phyloP scores from a whole-genome alignment of 2,888 invertebrate genomes.

The Lepeophtheirus nordmannii region DNA sequence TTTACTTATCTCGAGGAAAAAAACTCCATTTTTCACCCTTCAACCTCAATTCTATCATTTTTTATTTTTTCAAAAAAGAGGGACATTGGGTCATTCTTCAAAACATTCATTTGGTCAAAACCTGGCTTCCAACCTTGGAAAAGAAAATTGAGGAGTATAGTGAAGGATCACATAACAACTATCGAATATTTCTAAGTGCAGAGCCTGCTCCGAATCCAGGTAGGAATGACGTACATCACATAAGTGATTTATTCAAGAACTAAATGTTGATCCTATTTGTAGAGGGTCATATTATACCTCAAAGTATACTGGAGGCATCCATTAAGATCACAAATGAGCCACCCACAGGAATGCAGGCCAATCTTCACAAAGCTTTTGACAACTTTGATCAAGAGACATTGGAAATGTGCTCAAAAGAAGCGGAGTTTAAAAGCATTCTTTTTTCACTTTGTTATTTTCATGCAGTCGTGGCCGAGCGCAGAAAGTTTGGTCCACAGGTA shows the following conservation, averaged over 20 bases:
- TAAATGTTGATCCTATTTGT: slow-evolving; percentile 37
- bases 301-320: slow-evolving; percentile 84
- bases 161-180: slow-evolving; percentile 58
- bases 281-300: slow-evolving; percentile 81
- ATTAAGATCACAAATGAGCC: slow-evolving; percentile 97
- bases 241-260: too few relatives aligned
- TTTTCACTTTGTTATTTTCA: slow-evolving; percentile 91
- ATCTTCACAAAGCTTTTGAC: slow-evolving; percentile 82
- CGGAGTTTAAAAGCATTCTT: slow-evolving; percentile 83
- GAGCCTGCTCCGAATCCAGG: slow-evolving; percentile 52
- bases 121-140: slow-evolving; percentile 76
- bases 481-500: slow-evolving; percentile 80
- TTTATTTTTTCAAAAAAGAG: slow-evolving; percentile 33
- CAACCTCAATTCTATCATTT: not conserved
- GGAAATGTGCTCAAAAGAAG: slow-evolving; percentile 87
- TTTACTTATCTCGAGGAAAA: not conserved
- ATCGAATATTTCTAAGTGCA: slow-evolving; percentile 80
- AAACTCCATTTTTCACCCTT: not conserved
- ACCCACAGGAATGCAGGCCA: slow-evolving; percentile 90
- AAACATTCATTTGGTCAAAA: slow-evolving; percentile 87
- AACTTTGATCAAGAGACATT: slow-evolving; percentile 88
- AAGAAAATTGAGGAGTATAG: slow-evolving; percentile 77
- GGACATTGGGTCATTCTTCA: slow-evolving; percentile 93
- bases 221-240: not conserved
- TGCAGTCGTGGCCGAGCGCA: slow-evolving; percentile 80